Percentiles rank a stretch among this genome's conserved stretches.
Evolutionary conservation across 2,888 invertebrate species (phyloP).

Genomic region (Luffia ferchaultella): DNA sequence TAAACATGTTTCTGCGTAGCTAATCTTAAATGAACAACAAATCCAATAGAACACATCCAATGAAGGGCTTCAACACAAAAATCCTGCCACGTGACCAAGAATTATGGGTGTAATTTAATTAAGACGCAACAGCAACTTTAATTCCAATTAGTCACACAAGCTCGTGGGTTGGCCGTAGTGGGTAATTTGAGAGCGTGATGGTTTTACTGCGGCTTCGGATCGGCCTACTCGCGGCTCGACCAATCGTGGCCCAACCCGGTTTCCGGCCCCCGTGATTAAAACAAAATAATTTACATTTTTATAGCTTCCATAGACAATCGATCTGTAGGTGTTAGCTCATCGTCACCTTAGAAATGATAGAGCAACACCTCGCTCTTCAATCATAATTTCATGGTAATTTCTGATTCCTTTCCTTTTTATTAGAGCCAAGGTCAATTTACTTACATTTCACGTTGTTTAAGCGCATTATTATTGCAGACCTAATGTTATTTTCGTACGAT

Average conservation of each 20-base stretch:
- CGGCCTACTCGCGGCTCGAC: constrained; percentile 29
- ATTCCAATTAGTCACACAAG: constrained; percentile 61
- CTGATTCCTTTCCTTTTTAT: no score
- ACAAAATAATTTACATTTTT: not conserved
- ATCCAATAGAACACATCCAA: no score
- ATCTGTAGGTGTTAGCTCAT: not conserved
- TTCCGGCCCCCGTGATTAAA: not conserved
- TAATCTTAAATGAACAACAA: no score
- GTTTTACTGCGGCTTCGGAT: constrained; percentile 47
- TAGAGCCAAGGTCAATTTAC: no score
- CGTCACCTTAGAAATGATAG: not conserved
- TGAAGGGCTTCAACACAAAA: no score
- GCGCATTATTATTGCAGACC: no score
- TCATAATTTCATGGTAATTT: no score
- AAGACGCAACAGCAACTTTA: constrained; percentile 59
- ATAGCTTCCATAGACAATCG: not conserved
- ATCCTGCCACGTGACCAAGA: no score
- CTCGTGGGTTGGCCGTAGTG: constrained; percentile 53
- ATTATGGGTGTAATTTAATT: constrained; percentile 61
- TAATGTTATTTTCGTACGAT: no score
- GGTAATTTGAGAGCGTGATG: constrained; percentile 58
- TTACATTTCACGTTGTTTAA: no score
- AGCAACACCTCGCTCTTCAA: not conserved
- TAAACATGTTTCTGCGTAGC: no score
- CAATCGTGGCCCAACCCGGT: not conserved